phyloP scores from a whole-genome alignment of 2,888 invertebrate genomes.

The Sisyra terminalis region DNA sequence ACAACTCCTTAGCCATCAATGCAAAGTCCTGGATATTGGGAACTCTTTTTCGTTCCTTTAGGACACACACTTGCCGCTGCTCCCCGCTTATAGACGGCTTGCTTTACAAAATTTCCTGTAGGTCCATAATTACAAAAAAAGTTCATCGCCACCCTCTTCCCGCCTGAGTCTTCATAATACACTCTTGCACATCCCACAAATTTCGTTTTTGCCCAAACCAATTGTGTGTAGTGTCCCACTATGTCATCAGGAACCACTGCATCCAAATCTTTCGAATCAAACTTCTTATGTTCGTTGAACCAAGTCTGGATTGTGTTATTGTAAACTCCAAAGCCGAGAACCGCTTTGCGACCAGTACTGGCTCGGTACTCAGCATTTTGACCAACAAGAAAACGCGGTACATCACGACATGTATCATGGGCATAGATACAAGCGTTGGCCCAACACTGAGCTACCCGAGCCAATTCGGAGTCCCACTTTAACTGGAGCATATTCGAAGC shows the following conservation, averaged over 20 bases:
- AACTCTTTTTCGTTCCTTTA: too few species aligned
- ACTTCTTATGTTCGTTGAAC: slow-evolving; percentile 1
- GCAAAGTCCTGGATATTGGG: too few species aligned
- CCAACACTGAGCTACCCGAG: slow-evolving; percentile 8
- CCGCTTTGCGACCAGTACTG: neutral
- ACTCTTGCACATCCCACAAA: neutral
- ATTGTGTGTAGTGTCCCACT: neutral
- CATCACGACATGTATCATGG: slow-evolving; percentile 1
- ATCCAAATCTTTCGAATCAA: neutral
- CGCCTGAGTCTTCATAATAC: neutral
- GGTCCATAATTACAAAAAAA: neutral
- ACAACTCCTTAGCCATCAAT: too few species aligned
- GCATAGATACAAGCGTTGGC: slow-evolving; percentile 7
- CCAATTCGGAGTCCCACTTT: slow-evolving; percentile 5
- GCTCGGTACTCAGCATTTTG: neutral
- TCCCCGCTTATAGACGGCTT: neutral
- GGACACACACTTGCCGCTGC: neutral
- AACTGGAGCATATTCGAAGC: neutral
- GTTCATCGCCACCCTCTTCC: neutral
- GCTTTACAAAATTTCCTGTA: neutral
- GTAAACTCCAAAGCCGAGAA: neutral
- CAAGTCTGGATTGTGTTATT: neutral
- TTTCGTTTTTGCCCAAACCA: slow-evolving; percentile 1
- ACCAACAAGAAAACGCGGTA: neutral
- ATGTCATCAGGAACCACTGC: too few species aligned